Evolutionary conservation across 2,113 vertebrate genomes (phyloP), one percentile per base, ranked within the genome.

Genomic region (Numida meleagris): DNA sequence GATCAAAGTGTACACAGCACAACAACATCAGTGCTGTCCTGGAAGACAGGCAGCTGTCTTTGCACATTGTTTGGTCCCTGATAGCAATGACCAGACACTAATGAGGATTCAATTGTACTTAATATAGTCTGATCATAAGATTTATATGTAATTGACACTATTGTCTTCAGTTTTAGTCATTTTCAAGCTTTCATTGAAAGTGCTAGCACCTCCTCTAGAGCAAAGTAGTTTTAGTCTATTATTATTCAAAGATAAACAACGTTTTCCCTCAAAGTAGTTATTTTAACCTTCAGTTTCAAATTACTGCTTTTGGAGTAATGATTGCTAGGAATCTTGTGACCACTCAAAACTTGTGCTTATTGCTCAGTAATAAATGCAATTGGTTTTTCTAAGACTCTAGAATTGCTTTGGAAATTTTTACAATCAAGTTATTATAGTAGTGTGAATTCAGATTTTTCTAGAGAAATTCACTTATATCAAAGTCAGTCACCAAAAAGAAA

Each of bases 201-300:
- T 18, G 7, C 25, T 65, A 36, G 48, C 36, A 55, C 58, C 36
- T 57, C 46, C 24, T 73, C 72, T 70, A 18, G 50, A 20, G 45
- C 12, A n/a, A 86, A 6, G 42, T 42, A 45, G 14, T 66, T 94
- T 74, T 59, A 51, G 48, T 85, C 88, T 90, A 58, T 73, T 74
- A 65, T 86, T 82, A 86, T 84, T 72, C 34, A 45, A 24, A 66
- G 8, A 38, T 46, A 38, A 89, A 82, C 51, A 21, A 15, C 51
- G 25, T 2, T 57, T 79, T 78, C 46, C 76, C 72, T 68, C 27
- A n/a, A 71, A 94, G 46, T 34, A 21, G 7, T 82, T 43, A 81
- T 75, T 82, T 94, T 86, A 83, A 55, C 12, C 24, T 94, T 27
- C 79, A 86, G 40, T 92, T 96, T 93, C 62, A 88, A 75, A 67